Evolutionary conservation across 2,797 vertebrate species (phyloP).

Genomic region (Cetoscarus ocellatus): DNA sequence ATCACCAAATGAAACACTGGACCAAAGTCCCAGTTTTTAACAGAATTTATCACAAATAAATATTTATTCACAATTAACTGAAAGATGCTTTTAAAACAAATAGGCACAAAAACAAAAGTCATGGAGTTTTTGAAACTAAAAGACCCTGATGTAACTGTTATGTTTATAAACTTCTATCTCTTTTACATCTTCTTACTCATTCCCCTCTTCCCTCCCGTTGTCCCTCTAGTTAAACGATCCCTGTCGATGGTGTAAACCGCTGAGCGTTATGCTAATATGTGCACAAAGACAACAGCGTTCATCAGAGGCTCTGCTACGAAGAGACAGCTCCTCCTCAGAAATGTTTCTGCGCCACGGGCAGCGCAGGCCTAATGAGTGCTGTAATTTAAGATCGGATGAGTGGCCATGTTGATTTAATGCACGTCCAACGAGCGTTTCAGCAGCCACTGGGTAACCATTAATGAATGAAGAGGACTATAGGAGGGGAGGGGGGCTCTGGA

Average conservation of each 20-base stretch:
- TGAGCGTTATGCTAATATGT: slow-evolving; percentile 30
- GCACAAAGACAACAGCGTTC: slow-evolving; percentile 11
- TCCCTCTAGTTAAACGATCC: slow-evolving; percentile 12
- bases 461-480: slow-evolving; percentile 22
- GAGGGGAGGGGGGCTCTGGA: slow-evolving; percentile 1
- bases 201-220: neutral
- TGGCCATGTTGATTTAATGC: slow-evolving; percentile 41
- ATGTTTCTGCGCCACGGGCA: slow-evolving; percentile 15
- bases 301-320: slow-evolving; percentile 42
- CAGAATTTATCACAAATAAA: no score
- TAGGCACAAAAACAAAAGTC: no score
- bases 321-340: slow-evolving; percentile 37
- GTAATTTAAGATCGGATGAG: slow-evolving; percentile 25
- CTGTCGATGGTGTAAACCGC: slow-evolving; percentile 20
- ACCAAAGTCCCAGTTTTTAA: no score
- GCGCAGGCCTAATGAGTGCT: slow-evolving; percentile 27
- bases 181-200: neutral
- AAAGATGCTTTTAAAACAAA: no score
- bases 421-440: slow-evolving; percentile 18
- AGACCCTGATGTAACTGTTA: slow-evolving; percentile 10
- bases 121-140: no score
- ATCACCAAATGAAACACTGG: no score
- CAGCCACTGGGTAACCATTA: slow-evolving; percentile 17
- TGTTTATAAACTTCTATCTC: neutral
- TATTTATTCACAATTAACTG: no score